Conservation (phyloP, 2,888 invertebrate species). For the Pammene fasciana region DNA sequence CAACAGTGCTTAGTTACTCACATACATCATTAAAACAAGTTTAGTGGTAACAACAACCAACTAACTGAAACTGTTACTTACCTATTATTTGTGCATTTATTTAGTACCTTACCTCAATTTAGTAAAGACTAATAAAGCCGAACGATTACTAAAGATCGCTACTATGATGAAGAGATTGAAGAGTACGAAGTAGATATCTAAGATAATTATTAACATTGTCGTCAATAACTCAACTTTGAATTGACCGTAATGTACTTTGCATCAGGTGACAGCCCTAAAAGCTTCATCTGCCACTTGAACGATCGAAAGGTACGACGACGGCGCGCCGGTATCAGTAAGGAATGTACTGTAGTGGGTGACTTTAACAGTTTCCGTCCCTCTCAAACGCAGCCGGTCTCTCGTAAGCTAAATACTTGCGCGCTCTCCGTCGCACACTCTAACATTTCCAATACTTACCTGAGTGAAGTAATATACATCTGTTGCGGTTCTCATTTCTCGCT, state of each 20-base stretch:
- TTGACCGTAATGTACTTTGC: constrained; percentile 35
- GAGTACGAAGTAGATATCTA: too few species aligned
- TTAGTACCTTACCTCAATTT: too few species aligned
- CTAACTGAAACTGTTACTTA: too few species aligned
- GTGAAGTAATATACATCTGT: constrained; percentile 83
- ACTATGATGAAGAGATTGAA: too few species aligned
- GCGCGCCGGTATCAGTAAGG: constrained; percentile 82
- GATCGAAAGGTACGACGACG: constrained; percentile 82
- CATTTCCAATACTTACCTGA: constrained; percentile 83
- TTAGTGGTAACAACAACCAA: too few species aligned
- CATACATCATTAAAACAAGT: too few species aligned
- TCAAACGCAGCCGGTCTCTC: constrained; percentile 76
- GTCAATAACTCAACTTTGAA: constrained; percentile 9
- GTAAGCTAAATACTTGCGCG: constrained; percentile 75
- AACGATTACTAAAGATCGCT: too few species aligned
- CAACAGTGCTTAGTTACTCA: too few species aligned
- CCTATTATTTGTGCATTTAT: too few species aligned
- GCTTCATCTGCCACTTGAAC: constrained; percentile 84
- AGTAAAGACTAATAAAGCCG: too few species aligned
- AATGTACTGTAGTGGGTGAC: constrained; percentile 81
- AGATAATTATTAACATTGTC: background rate
- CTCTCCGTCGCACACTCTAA: constrained; percentile 78
- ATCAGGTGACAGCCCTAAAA: constrained; percentile 77
- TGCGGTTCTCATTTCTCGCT: constrained; percentile 71
- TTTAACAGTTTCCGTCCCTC: constrained; percentile 78